A percentile compares a stretch with the other conserved stretches of the same genome.
These are phyloP conservation scores for Eupithecia vulgata DNA, from an alignment of 2,888 invertebrate species.

Conservation along the genomic window DNA sequence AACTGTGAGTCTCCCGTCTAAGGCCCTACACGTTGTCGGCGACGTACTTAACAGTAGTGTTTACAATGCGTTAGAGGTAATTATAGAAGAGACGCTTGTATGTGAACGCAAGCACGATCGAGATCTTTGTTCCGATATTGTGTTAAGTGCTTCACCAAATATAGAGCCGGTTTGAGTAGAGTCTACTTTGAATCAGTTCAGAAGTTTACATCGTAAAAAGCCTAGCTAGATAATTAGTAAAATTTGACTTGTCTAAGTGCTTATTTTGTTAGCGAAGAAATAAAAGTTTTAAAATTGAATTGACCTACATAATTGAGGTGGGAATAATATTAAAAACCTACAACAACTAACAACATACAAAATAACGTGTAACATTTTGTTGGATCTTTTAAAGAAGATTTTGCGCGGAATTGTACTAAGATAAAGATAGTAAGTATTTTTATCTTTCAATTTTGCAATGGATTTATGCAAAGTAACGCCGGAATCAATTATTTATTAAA, in stretches of 20 bases:
- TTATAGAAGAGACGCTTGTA: constrained; percentile 63
- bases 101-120: constrained; percentile 59
- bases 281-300: no score
- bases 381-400: no score
- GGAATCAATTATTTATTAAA: not conserved
- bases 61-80: constrained; percentile 75
- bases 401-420: no score
- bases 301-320: not conserved
- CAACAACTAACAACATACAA: no score
- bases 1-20: not conserved
- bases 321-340: not conserved
- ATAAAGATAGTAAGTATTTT: no score
- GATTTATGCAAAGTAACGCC: no score
- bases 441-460: no score
- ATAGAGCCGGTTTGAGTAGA: constrained; percentile 36
- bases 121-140: constrained; percentile 53
- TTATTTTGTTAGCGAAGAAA: no score
- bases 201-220: constrained; percentile 1
- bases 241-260: no score
- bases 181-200: constrained; percentile 11
- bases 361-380: no score
- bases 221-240: not conserved
- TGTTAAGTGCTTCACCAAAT: constrained; percentile 47
- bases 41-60: constrained; percentile 50
- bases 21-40: constrained; percentile 14